These are phyloP conservation scores for Pterocles gutturalis DNA, from an alignment of 2,113 vertebrate species.

Conservation along the genomic window DNA sequence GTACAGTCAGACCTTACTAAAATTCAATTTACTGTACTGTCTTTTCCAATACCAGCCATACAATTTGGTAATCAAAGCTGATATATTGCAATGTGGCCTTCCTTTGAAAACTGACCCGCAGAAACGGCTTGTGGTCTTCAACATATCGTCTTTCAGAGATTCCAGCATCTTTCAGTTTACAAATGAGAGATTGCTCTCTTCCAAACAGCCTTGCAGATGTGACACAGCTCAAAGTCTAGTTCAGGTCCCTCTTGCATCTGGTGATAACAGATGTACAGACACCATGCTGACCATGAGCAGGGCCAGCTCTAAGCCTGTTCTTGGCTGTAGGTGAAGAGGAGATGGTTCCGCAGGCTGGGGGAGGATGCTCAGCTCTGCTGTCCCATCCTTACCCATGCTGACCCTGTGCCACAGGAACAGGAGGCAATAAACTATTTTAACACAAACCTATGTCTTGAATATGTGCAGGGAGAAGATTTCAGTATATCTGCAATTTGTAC, in stretches of 20 bases:
- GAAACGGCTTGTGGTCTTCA: background rate
- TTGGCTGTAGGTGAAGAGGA: background rate
- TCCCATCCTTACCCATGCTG: background rate
- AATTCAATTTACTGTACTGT: background rate
- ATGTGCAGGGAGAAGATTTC: background rate
- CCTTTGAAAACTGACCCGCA: background rate
- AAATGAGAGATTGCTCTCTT: background rate
- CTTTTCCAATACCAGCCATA: background rate
- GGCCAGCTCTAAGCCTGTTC: background rate
- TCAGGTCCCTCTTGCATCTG: background rate
- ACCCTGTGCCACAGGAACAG: background rate
- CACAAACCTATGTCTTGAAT: background rate
- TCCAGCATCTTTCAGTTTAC: background rate
- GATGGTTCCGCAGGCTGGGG: background rate
- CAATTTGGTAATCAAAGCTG: background rate
- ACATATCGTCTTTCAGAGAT: background rate
- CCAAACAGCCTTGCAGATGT: background rate
- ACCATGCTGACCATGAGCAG: accelerated
- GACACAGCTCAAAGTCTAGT: background rate
- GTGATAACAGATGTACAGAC: background rate
- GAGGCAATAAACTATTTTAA: background rate
- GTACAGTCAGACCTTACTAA: background rate
- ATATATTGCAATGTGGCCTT: background rate
- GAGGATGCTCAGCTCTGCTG: background rate
- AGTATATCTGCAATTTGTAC: background rate